A percentile compares a stretch with the other conserved stretches of the same genome.
Conservation (phyloP, 2,797 vertebrate genomes). For the Sorex maritimensis region DNA sequence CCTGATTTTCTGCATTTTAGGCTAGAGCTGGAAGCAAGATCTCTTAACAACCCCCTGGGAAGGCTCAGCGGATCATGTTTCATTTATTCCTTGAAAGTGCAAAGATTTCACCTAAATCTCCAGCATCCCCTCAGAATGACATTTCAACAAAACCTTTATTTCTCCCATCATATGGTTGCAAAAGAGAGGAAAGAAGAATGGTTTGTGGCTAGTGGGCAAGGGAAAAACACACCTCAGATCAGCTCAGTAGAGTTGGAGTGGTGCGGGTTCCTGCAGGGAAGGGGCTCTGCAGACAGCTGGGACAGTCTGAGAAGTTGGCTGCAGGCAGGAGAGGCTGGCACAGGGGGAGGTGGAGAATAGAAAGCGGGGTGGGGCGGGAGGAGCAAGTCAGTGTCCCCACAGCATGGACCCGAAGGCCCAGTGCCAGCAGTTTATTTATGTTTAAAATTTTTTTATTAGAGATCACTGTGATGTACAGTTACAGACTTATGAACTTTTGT, state of each 20-base stretch:
- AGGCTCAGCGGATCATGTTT: neutral
- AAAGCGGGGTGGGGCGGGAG: too few species aligned
- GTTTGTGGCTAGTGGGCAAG: neutral
- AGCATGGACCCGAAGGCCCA: neutral
- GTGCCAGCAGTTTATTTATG: neutral
- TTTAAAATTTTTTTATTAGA: too few species aligned
- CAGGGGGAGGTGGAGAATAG: neutral
- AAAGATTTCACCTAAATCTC: too few species aligned
- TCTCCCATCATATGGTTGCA: neutral
- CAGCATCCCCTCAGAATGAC: neutral
- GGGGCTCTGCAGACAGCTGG: neutral
- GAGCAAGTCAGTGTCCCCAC: neutral
- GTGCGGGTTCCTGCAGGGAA: slow-evolving; percentile 1
- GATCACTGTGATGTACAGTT: too few species aligned
- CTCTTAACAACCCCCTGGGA: neutral
- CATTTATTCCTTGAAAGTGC: neutral
- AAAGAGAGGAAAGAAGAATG: neutral
- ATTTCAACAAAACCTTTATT: neutral
- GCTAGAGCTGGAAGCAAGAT: neutral
- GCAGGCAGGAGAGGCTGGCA: neutral
- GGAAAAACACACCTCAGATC: neutral
- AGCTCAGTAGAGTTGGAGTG: neutral
- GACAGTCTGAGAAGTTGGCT: neutral
- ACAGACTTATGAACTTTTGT: too few species aligned
- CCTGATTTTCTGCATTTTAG: neutral